Base-by-base conservation (phyloP, 2,113 vertebrate genomes). In the Phocoena sinus region DNA sequence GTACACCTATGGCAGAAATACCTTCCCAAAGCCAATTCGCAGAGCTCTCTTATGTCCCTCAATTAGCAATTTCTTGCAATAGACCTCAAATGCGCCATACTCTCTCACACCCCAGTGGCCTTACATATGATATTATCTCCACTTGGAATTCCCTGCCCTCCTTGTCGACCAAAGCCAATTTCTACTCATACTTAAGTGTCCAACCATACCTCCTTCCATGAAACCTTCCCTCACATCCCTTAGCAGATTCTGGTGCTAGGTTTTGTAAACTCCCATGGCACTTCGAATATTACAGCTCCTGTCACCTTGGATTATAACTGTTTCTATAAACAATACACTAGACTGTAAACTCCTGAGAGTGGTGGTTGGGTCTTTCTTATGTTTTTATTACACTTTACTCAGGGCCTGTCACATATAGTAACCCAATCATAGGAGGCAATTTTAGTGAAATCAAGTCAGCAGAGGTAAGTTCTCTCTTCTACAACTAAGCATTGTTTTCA, bases 281-380 rank as follows among this genome's bases (percentile, higher is more conserved):
- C 62, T 94, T 63, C 14, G n/a, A 95, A n/a, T 80, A 93, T n/a
- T 94, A 62, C 47, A 85, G 44, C 65, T 95, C 60, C 65, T 65
- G 25, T 76, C 36, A 91, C 53, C 92, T 89, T 71, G 58, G 53
- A 77, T 91, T 77, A 60, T 62, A 88, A 94, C 10, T 85, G 65
- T 73, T 95, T 84, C 33, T 77, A 58, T 53, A 36, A 58, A 58
- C 12, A 25, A 58, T 0, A 4, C 33, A 36, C n/a, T 38, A 71
- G 38, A 79, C 14, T 60, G 62, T 33, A 93, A 93, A 74, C 31
- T 73, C 58, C 50, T 74, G 60, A 91, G n/a, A 74, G 41, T 23
- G 63, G 25, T 23, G 15, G 31, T 4, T 91, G 68, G 18, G 14
- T 58, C 50, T 73, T 41, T 68, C 65, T 81, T 74, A 84, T 33